Evolutionary conservation across 2,797 vertebrate species (phyloP), one percentile per base, ranked within the genome.

Genomic region (Tragelaphus eurycerus): DNA sequence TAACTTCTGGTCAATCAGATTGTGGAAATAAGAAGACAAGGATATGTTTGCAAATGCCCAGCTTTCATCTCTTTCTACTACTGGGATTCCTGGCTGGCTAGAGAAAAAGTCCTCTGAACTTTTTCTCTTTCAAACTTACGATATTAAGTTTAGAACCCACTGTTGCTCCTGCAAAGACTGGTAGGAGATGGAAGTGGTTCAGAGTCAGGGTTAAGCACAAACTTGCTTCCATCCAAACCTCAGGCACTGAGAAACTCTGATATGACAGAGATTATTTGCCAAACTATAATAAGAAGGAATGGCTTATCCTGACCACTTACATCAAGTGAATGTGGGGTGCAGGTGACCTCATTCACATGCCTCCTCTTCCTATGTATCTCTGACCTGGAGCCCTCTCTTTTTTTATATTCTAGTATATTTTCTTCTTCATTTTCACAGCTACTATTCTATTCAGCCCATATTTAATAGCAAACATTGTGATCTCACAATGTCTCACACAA

Each of bases 361-460:
- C 62, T 67, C 78, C 7, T 50, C 19, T 92, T 50, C 59, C 29
- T 19, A 7, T n/a, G n/a, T 23, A 25, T 29, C 19, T 7, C 29
- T 38, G 54, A 57, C 11, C 38, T 52, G 48, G 89, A 79, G 78
- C 7, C 55, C 23, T 57, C 29, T 64, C 59, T 55, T 13, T 0
- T 74, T 91, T 90, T 34, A 62, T 84, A 95, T 95, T 74, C 57
- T 90, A 71, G 43, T 29, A n/a, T 74, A n/a, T 52, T 81, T 91
- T 64, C 64, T 83, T 55, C 21, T 55, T 55, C 81, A 46, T 48
- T 67, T 91, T 83, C 60, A 87, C 17, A 71, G 84, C 81, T 78
- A 27, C 38, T 57, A 27, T 94, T 95, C 76, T 76, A 89, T 74
- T 87, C 25, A 12, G 12, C 15, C 46, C 9, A 23, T 46, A 87